Conservation (phyloP, 1,140 invertebrate genomes). For the Mamestra configurata region DNA sequence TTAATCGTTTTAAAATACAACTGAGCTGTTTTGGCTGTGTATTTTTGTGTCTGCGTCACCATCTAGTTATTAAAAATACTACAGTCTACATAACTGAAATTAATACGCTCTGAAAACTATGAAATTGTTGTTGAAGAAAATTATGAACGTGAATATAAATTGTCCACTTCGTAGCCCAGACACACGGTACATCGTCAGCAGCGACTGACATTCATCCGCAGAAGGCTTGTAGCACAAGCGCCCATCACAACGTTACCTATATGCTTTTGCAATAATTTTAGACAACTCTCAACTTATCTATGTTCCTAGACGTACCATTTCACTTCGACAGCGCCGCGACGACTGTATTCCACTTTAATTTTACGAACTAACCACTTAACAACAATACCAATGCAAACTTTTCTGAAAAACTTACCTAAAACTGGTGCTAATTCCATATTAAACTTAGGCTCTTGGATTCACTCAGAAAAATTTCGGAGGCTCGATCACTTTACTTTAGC, state of each 20-base stretch:
- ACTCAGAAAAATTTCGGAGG: slow-evolving; percentile 7
- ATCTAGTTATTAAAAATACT: no score
- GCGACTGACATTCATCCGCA: background rate
- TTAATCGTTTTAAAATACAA: slow-evolving; percentile 3
- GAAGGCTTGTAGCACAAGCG: slow-evolving; percentile 15
- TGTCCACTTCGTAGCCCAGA: no score
- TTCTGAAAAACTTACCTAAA: background rate
- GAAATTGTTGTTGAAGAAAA: no score
- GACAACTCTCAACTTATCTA: slow-evolving; percentile 24
- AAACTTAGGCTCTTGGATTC: slow-evolving; percentile 20
- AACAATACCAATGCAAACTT: slow-evolving; percentile 10
- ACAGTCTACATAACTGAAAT: no score
- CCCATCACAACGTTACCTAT: slow-evolving; percentile 40
- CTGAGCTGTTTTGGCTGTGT: background rate
- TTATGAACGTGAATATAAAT: no score
- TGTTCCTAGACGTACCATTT: slow-evolving; percentile 43
- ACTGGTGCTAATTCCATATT: slow-evolving; percentile 25
- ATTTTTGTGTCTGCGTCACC: background rate
- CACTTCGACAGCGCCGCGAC: background rate
- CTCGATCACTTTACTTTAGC: slow-evolving; percentile 39
- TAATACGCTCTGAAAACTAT: no score
- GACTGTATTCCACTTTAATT: background rate
- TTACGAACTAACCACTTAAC: background rate
- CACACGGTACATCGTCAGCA: background rate
- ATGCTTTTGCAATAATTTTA: slow-evolving; percentile 38